These are phyloP conservation scores for Alviniconcha marisindica DNA, from an alignment of 1,140 invertebrate genomes.

Conservation along the genomic window DNA sequence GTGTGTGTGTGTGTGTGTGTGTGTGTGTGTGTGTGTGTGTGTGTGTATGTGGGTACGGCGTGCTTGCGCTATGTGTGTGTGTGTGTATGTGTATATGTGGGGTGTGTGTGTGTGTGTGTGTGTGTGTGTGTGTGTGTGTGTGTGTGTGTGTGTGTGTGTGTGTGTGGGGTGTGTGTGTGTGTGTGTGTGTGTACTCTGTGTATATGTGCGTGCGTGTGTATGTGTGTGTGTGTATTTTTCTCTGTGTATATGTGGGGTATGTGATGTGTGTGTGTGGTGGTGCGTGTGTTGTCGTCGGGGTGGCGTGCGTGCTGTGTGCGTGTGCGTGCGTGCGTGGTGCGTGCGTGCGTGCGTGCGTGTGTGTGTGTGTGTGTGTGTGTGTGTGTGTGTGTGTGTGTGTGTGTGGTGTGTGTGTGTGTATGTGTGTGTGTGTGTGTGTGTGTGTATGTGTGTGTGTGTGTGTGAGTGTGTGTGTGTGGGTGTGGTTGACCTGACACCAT, in stretches of 20 bases:
- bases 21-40: background rate
- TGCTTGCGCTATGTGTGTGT: background rate
- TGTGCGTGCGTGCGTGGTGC: no score
- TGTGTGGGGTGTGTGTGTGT: slow-evolving; percentile 22
- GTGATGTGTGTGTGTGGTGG: background rate
- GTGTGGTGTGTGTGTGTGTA: no score
- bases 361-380: background rate
- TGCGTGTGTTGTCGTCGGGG: background rate
- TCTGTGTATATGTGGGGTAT: no score
- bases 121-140: background rate
- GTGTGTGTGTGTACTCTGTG: slow-evolving; percentile 4
- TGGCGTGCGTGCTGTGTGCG: background rate
- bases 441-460: background rate
- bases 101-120: background rate
- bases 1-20: background rate
- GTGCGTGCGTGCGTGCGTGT: no score
- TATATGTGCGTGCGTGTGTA: background rate
- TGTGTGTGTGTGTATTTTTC: no score
- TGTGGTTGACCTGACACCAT: no score
- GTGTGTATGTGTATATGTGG: background rate
- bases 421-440: background rate
- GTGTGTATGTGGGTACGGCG: background rate
- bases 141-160: background rate
- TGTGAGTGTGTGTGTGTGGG: no score
- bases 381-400: background rate